These are phyloP conservation scores for Setipinna tenuifilis DNA, from an alignment of 2,797 vertebrate species.

Conservation along the genomic window DNA sequence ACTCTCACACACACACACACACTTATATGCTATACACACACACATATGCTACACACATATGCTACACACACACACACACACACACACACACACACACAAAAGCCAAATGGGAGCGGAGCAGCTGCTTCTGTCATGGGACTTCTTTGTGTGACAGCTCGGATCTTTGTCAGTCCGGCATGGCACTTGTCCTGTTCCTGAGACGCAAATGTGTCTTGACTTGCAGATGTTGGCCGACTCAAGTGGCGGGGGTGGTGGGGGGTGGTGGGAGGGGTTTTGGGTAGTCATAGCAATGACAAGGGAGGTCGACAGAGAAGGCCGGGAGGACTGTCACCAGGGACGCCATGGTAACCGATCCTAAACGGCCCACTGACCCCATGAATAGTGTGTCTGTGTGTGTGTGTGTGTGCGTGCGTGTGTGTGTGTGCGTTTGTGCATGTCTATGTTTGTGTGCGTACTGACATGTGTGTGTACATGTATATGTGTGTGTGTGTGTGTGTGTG, in stretches of 20 bases:
- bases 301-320: background rate
- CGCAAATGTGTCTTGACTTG: conserved; percentile 22
- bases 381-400: background rate
- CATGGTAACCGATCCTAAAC: background rate
- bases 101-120: background rate
- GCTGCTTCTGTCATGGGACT: conserved; percentile 12
- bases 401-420: background rate
- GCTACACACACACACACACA: no score
- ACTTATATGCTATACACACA: background rate
- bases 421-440: no score
- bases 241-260: background rate
- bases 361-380: background rate
- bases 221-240: conserved; percentile 10
- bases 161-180: background rate
- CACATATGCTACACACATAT: background rate
- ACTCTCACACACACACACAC: background rate
- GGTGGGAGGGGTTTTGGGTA: background rate
- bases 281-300: conserved; percentile 3
- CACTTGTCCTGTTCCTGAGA: background rate
- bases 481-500: background rate
- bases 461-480: background rate
- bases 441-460: no score
- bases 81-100: background rate
- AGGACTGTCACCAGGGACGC: background rate
- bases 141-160: conserved; percentile 1